Base-by-base conservation (phyloP, 2,888 invertebrate genomes). In the Mythimna loreyi region DNA sequence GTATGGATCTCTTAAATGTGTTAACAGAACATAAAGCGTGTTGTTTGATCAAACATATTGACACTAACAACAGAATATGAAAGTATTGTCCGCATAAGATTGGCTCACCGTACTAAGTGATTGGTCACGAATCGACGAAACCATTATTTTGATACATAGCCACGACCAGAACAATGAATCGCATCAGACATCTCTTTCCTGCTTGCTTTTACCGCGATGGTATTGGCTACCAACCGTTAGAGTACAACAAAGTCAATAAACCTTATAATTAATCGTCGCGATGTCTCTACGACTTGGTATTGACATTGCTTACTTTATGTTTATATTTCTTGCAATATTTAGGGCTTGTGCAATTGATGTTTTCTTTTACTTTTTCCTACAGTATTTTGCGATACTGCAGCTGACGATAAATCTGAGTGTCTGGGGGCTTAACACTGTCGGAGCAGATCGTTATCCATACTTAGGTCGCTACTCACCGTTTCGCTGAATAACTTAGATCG, bases 401-500 rank as follows among this genome's bases (percentile, higher is more conserved):
- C 67, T 53, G 45, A 40, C 75, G 86, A 89, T 77, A 76, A 78
- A 76, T 77, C 64, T 62, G 50, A 63, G 59, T 43, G 59, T 78
- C 69, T 66, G 56, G 73, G 52, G 62, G 75, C 53, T 73, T 75
- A 78, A 78, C 64, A 67, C 81, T 87, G 83, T 85, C 84, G 76
- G 78, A 87, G 83, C 86, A 89, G 92, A 93, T 92, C 89, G 88
- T 90, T 92, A 91, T 92, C 92, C 86, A 87, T 90, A 89, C 92
- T 92, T 91, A 90, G 89, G 85, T 89, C 86, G 87, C 86, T 84
- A 86, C 85, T 82, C 80, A 86, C 85, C 86, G 86, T 88, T 89
- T 86, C 87, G 85, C 85, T 90, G 90, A 91, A 92, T 93, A 93
- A 93, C 92, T 91, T 87, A 89, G 89, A 92, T 94, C 91, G 93